A percentile compares a stretch with the other conserved stretches of the same genome.
Evolutionary conservation across 1,140 invertebrate genomes (phyloP).

Genomic region (Drosophila sulfurigaster): DNA sequence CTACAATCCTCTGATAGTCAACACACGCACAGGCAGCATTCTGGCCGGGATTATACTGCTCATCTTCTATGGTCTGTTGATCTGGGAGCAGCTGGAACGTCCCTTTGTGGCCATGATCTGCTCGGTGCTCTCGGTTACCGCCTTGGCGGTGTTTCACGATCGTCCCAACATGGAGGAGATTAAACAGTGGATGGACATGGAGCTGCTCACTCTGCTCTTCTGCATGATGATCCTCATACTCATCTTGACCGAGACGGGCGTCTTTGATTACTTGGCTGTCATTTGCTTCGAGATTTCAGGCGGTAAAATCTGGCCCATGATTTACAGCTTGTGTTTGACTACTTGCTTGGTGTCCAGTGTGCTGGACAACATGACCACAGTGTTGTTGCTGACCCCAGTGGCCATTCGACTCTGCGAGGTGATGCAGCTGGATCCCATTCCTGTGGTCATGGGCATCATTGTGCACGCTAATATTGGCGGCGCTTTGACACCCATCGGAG

Average conservation of each 20-base stretch:
- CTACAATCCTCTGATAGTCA: constrained; percentile 87
- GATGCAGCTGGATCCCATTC: constrained; percentile 91
- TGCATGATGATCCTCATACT: constrained; percentile 94
- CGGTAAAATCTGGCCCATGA: constrained; percentile 90
- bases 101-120: constrained; percentile 91
- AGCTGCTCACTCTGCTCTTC: constrained; percentile 91
- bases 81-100: constrained; percentile 91
- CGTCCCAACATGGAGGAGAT: constrained; percentile 90
- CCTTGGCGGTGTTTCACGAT: constrained; percentile 89
- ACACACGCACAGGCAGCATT: constrained; percentile 87
- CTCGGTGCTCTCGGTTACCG: constrained; percentile 89
- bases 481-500: constrained; percentile 91
- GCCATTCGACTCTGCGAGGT: constrained; percentile 92
- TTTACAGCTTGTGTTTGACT: constrained; percentile 90
- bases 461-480: constrained; percentile 93
- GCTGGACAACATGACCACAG: constrained; percentile 92
- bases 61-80: constrained; percentile 90
- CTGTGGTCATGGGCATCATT: constrained; percentile 89
- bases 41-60: constrained; percentile 89
- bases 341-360: constrained; percentile 90
- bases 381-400: constrained; percentile 91
- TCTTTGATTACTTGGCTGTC: constrained; percentile 92
- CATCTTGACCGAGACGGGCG: constrained; percentile 91
- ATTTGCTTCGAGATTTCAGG: constrained; percentile 89
- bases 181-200: constrained; percentile 92